Evolutionary conservation across 2,113 vertebrate genomes (phyloP).

Genomic region (Sardina pilchardus): DNA sequence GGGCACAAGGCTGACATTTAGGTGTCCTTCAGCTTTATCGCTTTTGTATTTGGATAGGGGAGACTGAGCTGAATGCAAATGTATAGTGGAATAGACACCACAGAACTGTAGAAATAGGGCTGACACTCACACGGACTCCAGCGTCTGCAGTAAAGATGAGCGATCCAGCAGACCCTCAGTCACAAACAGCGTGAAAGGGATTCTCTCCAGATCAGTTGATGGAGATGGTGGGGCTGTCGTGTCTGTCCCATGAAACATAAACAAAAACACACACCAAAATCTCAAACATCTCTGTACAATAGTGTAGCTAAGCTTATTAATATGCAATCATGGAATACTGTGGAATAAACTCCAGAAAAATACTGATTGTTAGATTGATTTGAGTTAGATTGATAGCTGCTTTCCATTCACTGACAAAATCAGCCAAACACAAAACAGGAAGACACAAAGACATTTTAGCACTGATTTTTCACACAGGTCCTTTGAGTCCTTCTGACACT

Average conservation of each 20-base stretch:
- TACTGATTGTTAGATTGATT: too few relatives aligned
- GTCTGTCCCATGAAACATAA: not conserved
- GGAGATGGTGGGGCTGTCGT: not conserved
- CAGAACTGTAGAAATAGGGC: not conserved
- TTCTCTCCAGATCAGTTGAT: slow-evolving; percentile 54
- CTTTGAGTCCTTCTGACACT: too few relatives aligned
- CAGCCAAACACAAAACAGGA: too few relatives aligned
- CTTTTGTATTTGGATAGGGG: not conserved
- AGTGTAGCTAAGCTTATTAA: too few relatives aligned
- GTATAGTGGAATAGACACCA: not conserved
- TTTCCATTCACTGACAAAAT: too few relatives aligned
- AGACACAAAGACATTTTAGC: too few relatives aligned
- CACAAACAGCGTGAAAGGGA: slow-evolving; percentile 83
- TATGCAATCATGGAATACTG: too few relatives aligned
- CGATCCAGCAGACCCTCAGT: slow-evolving; percentile 82
- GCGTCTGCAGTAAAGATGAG: slow-evolving; percentile 78
- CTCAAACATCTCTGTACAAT: too few relatives aligned
- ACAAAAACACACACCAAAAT: too few relatives aligned
- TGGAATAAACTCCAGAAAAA: too few relatives aligned
- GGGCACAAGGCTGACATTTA: not conserved
- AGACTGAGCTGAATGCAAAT: not conserved
- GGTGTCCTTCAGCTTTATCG: not conserved
- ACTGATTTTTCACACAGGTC: too few relatives aligned
- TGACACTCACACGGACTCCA: slow-evolving; percentile 85
- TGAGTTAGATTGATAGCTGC: too few relatives aligned